A percentile compares a stretch with the other conserved stretches of the same genome.
These are phyloP conservation scores for Oryctolagus cuniculus DNA, from an alignment of 2,113 vertebrate species.

Conservation along the genomic window DNA sequence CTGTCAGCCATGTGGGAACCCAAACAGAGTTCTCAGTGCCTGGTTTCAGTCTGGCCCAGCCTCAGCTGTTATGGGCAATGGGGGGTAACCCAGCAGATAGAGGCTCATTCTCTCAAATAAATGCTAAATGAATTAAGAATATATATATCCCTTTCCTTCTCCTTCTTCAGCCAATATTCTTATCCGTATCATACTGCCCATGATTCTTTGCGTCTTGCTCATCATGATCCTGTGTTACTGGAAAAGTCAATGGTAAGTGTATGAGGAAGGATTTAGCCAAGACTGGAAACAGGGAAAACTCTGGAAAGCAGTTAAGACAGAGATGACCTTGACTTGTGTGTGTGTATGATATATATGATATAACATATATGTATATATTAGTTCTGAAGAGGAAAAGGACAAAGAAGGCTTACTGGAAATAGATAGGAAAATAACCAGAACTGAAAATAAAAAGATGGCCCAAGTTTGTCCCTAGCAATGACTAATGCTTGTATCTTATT, in stretches of 20 bases:
- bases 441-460: not conserved
- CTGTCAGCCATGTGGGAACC: too few species aligned
- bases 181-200: slow-evolving; percentile 61
- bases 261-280: not conserved
- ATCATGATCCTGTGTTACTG: slow-evolving; percentile 73
- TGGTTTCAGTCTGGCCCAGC: too few species aligned
- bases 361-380: not conserved
- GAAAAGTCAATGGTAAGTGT: slow-evolving; percentile 88
- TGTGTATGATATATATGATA: not conserved
- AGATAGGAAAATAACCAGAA: not conserved
- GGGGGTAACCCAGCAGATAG: too few species aligned
- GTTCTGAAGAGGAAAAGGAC: not conserved
- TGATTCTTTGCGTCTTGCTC: slow-evolving; percentile 75
- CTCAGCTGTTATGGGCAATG: too few species aligned
- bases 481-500: not conserved
- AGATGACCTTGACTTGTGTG: not conserved
- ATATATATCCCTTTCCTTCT: slow-evolving; percentile 38
- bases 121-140: too few species aligned
- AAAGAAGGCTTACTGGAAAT: not conserved
- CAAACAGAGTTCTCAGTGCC: too few species aligned
- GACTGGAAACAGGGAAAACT: not conserved
- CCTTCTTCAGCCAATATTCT: slow-evolving; percentile 78
- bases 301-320: not conserved
- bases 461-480: not conserved
- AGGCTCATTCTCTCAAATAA: too few species aligned